Evolutionary conservation across 2,888 invertebrate genomes (phyloP).

Genomic region (Papilio protenor): DNA sequence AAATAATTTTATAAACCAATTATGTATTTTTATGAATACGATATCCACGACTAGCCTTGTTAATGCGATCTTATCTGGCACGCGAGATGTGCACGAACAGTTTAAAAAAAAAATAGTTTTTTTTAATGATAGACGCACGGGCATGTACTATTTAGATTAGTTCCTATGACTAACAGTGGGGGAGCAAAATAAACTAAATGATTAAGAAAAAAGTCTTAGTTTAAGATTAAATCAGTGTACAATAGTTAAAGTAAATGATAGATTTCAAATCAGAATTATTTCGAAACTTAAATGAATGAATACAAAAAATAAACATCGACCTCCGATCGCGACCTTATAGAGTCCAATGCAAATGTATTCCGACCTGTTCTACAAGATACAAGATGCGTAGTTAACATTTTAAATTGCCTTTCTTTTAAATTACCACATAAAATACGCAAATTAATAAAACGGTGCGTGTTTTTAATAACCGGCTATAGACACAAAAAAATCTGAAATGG

Average conservation of each 20-base stretch:
- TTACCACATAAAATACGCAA: not conserved
- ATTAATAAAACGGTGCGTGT: not conserved
- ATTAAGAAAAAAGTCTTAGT: not conserved
- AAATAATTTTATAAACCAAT: conserved; percentile 29
- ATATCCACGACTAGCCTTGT: conserved; percentile 5
- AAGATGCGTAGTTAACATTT: conserved; percentile 39
- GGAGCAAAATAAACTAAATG: not conserved
- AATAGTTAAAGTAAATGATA: not conserved
- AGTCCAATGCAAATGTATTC: conserved; percentile 38
- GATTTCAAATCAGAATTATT: not conserved
- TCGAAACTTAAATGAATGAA: conserved; percentile 3
- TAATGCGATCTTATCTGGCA: conserved; percentile 3
- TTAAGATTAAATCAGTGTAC: not conserved
- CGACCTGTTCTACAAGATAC: conserved; percentile 41
- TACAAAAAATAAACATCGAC: conserved; percentile 39
- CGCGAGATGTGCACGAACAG: conserved; percentile 25
- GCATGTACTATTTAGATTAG: not conserved
- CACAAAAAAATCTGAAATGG: not conserved
- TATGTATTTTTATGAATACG: conserved; percentile 21
- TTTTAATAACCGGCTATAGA: not conserved
- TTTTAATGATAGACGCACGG: no score
- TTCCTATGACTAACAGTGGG: not conserved
- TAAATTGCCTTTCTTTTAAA: conserved; percentile 35
- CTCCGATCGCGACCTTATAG: conserved; percentile 39
- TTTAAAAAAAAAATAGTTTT: no score